Conservation (phyloP, 1,140 invertebrate genomes). For the Uloborus diversus region DNA sequence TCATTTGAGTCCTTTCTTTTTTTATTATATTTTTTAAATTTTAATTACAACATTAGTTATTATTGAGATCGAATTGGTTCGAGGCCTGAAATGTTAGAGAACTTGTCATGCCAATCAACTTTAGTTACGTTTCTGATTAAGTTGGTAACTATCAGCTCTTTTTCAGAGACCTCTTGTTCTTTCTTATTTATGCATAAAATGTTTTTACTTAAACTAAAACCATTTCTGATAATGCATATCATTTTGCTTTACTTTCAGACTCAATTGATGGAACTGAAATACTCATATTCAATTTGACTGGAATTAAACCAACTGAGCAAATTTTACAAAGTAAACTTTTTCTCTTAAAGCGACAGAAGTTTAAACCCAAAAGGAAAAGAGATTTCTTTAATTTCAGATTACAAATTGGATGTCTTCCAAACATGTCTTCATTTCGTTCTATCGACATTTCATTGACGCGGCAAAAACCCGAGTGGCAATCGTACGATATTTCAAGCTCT, state of each 20-base stretch:
- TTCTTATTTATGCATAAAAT: too few species aligned
- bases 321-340: slow-evolving; percentile 44
- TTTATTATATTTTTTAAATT: too few species aligned
- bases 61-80: too few species aligned
- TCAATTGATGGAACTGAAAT: slow-evolving; percentile 8
- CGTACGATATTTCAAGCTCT: slow-evolving; percentile 31
- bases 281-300: slow-evolving; percentile 65
- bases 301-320: slow-evolving; percentile 61
- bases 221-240: too few species aligned
- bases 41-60: too few species aligned
- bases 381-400: slow-evolving; percentile 11
- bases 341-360: slow-evolving; percentile 10
- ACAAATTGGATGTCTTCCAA: slow-evolving; percentile 18
- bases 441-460: slow-evolving; percentile 14
- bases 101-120: too few species aligned
- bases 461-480: slow-evolving; percentile 23
- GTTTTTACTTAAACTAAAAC: too few species aligned
- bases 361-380: slow-evolving; percentile 1
- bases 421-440: slow-evolving; percentile 11
- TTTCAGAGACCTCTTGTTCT: too few species aligned
- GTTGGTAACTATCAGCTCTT: too few species aligned
- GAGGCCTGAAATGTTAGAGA: too few species aligned
- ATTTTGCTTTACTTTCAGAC: slow-evolving; percentile 17
- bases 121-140: too few species aligned
- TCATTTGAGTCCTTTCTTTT: too few species aligned